Evolutionary conservation across 2,888 invertebrate genomes (phyloP).

Genomic region (Physocephala rufipes): DNA sequence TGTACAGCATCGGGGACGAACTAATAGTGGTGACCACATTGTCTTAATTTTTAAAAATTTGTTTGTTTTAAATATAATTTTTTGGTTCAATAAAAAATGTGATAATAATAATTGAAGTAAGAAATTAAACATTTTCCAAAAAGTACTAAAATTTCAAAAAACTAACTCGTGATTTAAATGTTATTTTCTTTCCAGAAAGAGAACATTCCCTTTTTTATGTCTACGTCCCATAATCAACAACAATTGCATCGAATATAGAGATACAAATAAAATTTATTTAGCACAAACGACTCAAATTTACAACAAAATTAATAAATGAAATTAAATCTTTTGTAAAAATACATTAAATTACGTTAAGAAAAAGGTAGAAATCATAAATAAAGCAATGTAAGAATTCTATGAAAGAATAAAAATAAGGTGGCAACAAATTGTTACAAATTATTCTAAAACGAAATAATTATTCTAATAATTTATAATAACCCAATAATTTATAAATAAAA

Average conservation of each 20-base stretch:
- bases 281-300: not conserved
- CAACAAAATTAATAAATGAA: not conserved
- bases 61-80: conserved; percentile 56
- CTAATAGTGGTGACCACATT: conserved; percentile 65
- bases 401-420: not conserved
- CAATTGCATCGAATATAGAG: not conserved
- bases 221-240: not conserved
- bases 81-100: conserved; percentile 40
- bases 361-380: not conserved
- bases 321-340: not conserved
- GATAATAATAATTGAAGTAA: conserved; percentile 33
- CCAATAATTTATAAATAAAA: too few species aligned
- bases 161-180: not conserved
- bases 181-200: not conserved
- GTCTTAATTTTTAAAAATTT: conserved; percentile 64
- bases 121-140: conserved; percentile 23
- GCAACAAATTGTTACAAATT: not conserved
- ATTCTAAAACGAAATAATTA: too few species aligned
- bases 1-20: conserved; percentile 61
- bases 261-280: not conserved
- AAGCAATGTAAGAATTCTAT: not conserved
- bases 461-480: too few species aligned
- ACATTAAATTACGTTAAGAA: not conserved
- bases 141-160: not conserved
- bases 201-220: not conserved